Conservation (phyloP, 2,888 invertebrate species). For the Drosophila siamana region DNA sequence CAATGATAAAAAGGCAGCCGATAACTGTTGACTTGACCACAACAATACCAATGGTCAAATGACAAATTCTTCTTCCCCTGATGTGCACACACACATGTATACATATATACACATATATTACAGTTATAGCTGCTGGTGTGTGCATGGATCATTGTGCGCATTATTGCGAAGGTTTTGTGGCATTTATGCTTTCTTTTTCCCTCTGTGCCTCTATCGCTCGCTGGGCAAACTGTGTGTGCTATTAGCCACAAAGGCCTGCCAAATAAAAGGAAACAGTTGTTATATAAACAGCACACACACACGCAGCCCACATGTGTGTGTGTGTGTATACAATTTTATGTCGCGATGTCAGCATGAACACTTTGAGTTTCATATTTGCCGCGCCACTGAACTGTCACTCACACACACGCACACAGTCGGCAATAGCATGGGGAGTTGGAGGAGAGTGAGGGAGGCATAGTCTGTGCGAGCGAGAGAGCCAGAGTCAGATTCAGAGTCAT, state of each 20-base stretch:
- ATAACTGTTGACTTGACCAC: conserved; percentile 54
- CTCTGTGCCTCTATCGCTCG: neutral
- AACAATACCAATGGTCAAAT: conserved; percentile 44
- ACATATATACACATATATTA: neutral
- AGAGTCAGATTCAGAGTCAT: conserved; percentile 1
- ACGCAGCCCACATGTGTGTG: conserved; percentile 1
- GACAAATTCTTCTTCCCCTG: conserved; percentile 36
- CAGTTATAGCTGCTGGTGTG: neutral
- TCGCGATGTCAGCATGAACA: conserved; percentile 77
- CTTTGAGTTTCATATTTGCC: conserved; percentile 76
- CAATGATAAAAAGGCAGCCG: conserved; percentile 36
- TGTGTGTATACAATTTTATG: conserved; percentile 51
- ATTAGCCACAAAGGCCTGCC: conserved; percentile 71
- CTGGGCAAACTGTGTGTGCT: conserved; percentile 57
- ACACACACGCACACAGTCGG: neutral
- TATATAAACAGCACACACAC: conserved; percentile 28
- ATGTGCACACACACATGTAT: neutral
- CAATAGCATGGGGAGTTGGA: neutral
- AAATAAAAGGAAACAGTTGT: conserved; percentile 64
- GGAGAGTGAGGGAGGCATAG: neutral
- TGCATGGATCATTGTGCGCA: conserved; percentile 47
- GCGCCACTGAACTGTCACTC: conserved; percentile 55
- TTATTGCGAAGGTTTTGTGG: conserved; percentile 51
- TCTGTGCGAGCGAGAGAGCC: neutral
- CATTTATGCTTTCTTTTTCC: conserved; percentile 55